Percentiles rank a stretch among this genome's conserved stretches.
These are phyloP conservation scores for Hetaerina americana DNA, from an alignment of 1,140 invertebrate genomes.

Conservation along the genomic window DNA sequence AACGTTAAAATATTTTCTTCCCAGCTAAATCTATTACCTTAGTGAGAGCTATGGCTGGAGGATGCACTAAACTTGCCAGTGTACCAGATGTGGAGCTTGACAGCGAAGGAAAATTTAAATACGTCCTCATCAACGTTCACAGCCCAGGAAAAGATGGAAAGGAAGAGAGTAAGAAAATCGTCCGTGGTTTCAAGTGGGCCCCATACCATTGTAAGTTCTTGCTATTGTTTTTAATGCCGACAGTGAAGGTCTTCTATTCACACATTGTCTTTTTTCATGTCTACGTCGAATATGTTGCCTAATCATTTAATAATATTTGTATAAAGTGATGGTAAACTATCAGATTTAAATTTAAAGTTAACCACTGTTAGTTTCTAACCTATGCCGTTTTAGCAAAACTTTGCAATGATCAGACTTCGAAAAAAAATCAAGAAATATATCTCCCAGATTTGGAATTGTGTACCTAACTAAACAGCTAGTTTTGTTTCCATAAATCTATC, in stretches of 20 bases:
- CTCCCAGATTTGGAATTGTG: too few species aligned
- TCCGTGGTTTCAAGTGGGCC: slow-evolving; percentile 56
- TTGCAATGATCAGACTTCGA: neutral
- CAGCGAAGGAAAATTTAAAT: slow-evolving; percentile 65
- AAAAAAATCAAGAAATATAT: too few species aligned
- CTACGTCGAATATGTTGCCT: too few species aligned
- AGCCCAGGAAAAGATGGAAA: slow-evolving; percentile 25
- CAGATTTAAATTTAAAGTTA: too few species aligned
- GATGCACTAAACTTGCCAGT: neutral
- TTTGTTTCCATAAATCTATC: too few species aligned
- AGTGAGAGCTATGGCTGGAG: neutral
- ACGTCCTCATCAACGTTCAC: slow-evolving; percentile 65
- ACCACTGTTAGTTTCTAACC: neutral
- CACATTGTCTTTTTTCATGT: too few species aligned
- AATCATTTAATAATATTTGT: too few species aligned
- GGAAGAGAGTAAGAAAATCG: slow-evolving; percentile 44
- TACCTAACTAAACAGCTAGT: too few species aligned
- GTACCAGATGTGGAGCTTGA: slow-evolving; percentile 71
- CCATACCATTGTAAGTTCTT: slow-evolving; percentile 50
- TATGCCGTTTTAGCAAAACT: neutral
- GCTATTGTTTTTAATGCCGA: neutral
- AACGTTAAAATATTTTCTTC: too few species aligned
- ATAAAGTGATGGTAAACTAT: too few species aligned
- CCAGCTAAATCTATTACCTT: neutral
- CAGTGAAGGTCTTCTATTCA: too few species aligned